These are phyloP conservation scores for Cochlearius cochlearius DNA, from an alignment of 2,113 vertebrate species.

Conservation along the genomic window DNA sequence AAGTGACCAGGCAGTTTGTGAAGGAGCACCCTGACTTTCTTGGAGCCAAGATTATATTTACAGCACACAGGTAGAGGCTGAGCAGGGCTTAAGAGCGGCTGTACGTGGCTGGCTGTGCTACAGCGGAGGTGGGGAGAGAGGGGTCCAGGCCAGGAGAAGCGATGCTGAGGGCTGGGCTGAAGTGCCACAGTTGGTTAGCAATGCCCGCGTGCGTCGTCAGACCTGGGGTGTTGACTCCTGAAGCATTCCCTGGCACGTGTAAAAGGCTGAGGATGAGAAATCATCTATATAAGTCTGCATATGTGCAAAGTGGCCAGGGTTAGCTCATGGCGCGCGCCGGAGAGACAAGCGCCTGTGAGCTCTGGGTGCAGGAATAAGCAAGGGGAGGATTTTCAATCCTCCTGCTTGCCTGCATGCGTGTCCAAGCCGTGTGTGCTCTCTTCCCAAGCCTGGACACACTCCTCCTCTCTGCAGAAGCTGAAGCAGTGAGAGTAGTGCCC, in stretches of 20 bases:
- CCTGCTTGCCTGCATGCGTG: accelerated
- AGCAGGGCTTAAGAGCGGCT: accelerated
- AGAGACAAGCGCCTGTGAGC: neutral
- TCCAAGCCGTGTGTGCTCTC: accelerated
- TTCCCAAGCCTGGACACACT: neutral
- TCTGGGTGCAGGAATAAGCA: neutral
- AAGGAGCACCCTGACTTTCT: slow-evolving; percentile 81
- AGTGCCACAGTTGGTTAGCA: neutral
- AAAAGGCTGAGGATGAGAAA: neutral
- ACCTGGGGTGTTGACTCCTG: neutral
- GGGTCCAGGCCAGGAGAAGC: neutral
- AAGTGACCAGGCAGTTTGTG: slow-evolving; percentile 75
- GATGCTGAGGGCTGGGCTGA: neutral
- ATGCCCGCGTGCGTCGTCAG: accelerated
- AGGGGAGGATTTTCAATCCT: neutral
- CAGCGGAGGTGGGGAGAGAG: accelerated
- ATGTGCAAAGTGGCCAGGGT: accelerated
- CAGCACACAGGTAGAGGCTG: slow-evolving; percentile 63
- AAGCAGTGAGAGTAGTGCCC: neutral
- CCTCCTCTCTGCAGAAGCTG: neutral
- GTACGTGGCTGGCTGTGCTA: neutral
- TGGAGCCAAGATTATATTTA: slow-evolving; percentile 81
- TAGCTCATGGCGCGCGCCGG: accelerated
- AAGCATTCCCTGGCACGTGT: neutral
- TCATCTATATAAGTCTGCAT: neutral